Percentiles rank a stretch among this genome's conserved stretches.
Conservation (phyloP, 2,113 vertebrate species). For the Struthio camelus region DNA sequence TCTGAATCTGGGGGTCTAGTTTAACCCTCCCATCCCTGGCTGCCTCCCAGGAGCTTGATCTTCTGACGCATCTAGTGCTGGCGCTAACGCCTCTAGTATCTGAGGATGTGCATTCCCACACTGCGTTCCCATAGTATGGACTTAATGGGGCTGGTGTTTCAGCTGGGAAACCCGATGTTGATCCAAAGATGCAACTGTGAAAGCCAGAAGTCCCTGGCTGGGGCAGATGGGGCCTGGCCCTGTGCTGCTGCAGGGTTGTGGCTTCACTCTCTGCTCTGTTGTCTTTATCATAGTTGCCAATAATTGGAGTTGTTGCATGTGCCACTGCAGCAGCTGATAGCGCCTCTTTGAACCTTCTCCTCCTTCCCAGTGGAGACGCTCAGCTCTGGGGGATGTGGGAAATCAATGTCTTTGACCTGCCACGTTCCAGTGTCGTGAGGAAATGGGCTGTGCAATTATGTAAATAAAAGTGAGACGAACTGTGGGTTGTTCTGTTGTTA, state of each 20-base stretch:
- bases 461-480: slow-evolving; percentile 64
- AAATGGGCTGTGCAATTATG: slow-evolving; percentile 61
- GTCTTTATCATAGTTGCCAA: neutral
- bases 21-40: neutral
- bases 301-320: slow-evolving; percentile 14
- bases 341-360: neutral
- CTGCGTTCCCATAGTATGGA: rapidly evolving
- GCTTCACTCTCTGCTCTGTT: neutral
- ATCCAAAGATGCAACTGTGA: slow-evolving; percentile 5
- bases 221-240: neutral
- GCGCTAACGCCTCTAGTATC: too few relatives aligned
- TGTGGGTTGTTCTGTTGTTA: neutral
- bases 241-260: neutral
- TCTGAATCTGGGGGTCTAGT: rapidly evolving
- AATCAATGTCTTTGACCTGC: neutral
- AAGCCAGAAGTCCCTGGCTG: neutral
- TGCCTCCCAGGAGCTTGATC: neutral
- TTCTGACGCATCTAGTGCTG: neutral
- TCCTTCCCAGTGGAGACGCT: slow-evolving; percentile 2
- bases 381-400: neutral
- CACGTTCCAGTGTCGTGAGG: neutral
- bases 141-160: neutral
- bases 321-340: neutral
- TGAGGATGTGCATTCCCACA: neutral
- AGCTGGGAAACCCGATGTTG: neutral